Evolutionary conservation across 2,113 vertebrate genomes (phyloP), one percentile per base, ranked within the genome.

Genomic region (Serilophus lunatus): DNA sequence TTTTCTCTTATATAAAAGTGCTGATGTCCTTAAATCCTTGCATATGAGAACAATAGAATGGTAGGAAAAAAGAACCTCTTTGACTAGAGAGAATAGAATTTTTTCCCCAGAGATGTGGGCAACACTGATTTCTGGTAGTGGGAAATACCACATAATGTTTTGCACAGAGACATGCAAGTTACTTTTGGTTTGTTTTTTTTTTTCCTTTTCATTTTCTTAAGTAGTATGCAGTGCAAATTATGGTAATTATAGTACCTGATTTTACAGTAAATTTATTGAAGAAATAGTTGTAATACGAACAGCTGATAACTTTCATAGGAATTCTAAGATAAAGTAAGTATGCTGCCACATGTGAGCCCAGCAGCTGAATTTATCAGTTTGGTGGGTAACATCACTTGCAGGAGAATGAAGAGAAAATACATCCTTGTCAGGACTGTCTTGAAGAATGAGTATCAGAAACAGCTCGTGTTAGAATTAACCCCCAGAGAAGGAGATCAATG

Each of bases 401-500:
- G 28, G 25, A 66, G 16, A 88, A 84, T 0, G 18, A 88, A 90
- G 76, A 86, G 54, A 75, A 95, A 88, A 78, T 38, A 33, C 18
- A 86, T 61, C 64, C 18, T 71, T 83, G 57, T 53, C 82, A 90
- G 44, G 20, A 45, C 80, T 93, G 82, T 72, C 81, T 82, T 88
- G 80, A 95, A 75, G 57, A 90, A 72, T 86, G 83, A 81, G 56
- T 88, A 78, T 94, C 82, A 93, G 72, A 71, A 76, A 71, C 33
- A 23, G 31, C 28, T 88, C 45, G 18, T 57, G 64, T 82, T 96
- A 76, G 36, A 92, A 95, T 68, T 92, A 93, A 78, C 93, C 53
- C 68, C 49, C 4, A 7, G 44, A 63, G 83, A 84, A 84, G 80
- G 70, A 91, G 83, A 91, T 95, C 94, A 90, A 70, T 84, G 65